Conservation (phyloP, 2,797 vertebrate genomes). For the Clarias pachynema region DNA sequence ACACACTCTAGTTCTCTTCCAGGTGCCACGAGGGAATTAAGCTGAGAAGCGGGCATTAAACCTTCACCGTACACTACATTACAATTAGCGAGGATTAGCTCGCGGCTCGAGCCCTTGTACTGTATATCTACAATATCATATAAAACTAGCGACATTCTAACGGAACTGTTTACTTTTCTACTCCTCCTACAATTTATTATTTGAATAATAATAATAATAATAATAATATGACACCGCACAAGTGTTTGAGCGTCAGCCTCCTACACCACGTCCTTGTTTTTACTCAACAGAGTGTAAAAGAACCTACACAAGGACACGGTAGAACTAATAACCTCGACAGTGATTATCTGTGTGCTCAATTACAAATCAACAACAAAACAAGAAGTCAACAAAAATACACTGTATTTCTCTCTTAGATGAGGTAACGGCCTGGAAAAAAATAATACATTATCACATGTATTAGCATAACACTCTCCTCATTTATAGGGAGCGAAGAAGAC, state of each 20-base stretch:
- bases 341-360: too few species aligned
- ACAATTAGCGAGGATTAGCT: neutral
- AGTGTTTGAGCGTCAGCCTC: neutral
- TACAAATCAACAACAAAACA: too few species aligned
- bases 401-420: neutral
- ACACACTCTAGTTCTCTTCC: constrained; percentile 7
- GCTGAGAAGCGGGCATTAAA: constrained; percentile 17
- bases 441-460: neutral
- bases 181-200: too few species aligned
- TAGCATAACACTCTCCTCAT: neutral
- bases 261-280: neutral
- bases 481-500: neutral
- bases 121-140: too few species aligned
- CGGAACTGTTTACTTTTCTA: too few species aligned
- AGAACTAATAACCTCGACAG: too few species aligned
- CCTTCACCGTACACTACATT: neutral
- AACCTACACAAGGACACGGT: neutral
- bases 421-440: neutral
- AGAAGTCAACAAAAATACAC: too few species aligned
- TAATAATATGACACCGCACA: neutral
- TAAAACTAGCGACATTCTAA: too few species aligned
- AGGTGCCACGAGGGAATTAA: constrained; percentile 15
- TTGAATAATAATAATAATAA: too few species aligned
- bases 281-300: neutral
- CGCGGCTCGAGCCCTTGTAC: neutral